Evolutionary conservation across 2,888 invertebrate species (phyloP).

Genomic region (Margaritifera margaritifera): DNA sequence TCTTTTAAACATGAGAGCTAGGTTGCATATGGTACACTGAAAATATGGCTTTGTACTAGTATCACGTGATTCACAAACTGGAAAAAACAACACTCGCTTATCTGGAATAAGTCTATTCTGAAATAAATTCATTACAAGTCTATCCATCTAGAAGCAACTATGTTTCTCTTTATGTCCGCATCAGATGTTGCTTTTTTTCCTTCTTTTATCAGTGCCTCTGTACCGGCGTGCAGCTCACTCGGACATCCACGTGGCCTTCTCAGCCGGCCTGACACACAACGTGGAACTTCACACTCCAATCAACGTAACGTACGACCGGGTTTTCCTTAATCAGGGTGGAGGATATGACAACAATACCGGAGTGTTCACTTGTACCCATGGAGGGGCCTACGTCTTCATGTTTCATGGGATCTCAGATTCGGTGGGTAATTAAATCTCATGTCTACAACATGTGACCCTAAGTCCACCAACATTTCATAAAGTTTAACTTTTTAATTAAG

Average conservation of each 20-base stretch:
- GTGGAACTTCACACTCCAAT: slow-evolving; percentile 15
- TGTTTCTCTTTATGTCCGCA: no score
- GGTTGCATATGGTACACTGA: no score
- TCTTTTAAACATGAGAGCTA: no score
- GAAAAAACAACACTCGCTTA: no score
- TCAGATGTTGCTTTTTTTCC: no score
- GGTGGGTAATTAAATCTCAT: slow-evolving; percentile 11
- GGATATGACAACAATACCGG: slow-evolving; percentile 42
- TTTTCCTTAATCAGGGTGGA: slow-evolving; percentile 43
- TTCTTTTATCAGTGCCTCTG: no score
- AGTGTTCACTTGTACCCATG: slow-evolving; percentile 41
- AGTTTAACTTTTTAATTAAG: no score
- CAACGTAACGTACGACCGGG: slow-evolving; percentile 40
- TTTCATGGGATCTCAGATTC: slow-evolving; percentile 41
- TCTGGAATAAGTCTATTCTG: no score
- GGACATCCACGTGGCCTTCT: slow-evolving; percentile 42
- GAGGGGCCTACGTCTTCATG: slow-evolving; percentile 42
- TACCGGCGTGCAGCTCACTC: slow-evolving; percentile 5
- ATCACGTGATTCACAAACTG: no score
- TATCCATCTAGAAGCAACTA: no score
- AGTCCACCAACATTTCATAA: neutral
- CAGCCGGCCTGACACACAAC: slow-evolving; percentile 44
- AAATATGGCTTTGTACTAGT: no score
- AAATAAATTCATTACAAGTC: no score
- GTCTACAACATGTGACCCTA: neutral